Evolutionary conservation across 2,113 vertebrate species (phyloP), one percentile per base, ranked within the genome.

Genomic region (Aleadryas rufinucha): DNA sequence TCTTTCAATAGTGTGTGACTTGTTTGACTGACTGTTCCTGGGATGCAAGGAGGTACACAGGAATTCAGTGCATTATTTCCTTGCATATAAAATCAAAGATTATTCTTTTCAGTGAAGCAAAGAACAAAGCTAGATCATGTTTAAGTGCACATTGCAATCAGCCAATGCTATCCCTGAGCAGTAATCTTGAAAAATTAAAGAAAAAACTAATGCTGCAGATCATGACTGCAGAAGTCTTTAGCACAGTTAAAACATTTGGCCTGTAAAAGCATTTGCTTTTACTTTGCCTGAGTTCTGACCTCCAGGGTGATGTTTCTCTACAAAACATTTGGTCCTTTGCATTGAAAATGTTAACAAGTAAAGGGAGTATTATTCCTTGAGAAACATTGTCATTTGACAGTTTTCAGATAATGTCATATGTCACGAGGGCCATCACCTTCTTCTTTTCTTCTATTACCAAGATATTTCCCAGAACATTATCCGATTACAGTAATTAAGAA

Each of bases 1-100:
- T 95, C 93, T 96, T 96, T 94, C 93, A 91, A 26, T 93, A 93
- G 87, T 85, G 78, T 95, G 92, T 97, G 87, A 93, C 77, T 96
- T 97, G 85, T 90, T 17, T 87, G 90, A 97, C 69, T 97, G 89
- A 87, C 95, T 91, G 45, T 92, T 83, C 61, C 75, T 69, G 41
- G 11, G 6, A 74, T 70, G 26, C 72, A 52, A 66, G 41, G 68
- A 35, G 19, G 19, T 86, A 50, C 24, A 45, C 1, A 17, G 71
- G 66, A 94, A 89, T 75, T 79, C 39, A 90, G 47, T 61, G 91
- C 71, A 84, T 91, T 95, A 64, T 86, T 95, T 93, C 72, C 93
- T 77, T 64, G 27, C 69, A 72, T 92, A 61, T 44, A 95, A 95
- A 96, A 90, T 66, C 84, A 65, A 89, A 96, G 18, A 70, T 78